These are phyloP conservation scores for Oryzias sinensis DNA, from an alignment of 2,797 vertebrate species.

Conservation along the genomic window DNA sequence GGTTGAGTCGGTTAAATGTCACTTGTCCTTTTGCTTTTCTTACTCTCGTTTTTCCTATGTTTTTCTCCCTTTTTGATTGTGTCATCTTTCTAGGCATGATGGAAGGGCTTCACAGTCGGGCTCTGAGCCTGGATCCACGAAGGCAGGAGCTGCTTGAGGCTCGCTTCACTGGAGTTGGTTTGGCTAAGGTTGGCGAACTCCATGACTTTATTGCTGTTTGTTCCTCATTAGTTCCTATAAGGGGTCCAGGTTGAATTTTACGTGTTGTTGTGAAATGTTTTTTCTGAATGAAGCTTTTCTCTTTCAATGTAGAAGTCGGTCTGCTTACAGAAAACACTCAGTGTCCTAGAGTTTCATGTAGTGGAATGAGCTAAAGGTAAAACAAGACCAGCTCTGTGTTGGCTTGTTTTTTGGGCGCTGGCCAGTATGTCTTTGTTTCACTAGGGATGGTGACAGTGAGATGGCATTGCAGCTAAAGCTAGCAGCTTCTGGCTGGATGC, in stretches of 20 bases:
- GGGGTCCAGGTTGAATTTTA: too few relatives aligned
- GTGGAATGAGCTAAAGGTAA: conserved; percentile 47
- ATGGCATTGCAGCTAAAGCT: conserved; percentile 50
- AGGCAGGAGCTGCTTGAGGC: conserved; percentile 92
- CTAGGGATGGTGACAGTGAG: conserved; percentile 48
- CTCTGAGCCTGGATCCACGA: conserved; percentile 86
- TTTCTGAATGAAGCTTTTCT: too few relatives aligned
- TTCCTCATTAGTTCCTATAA: too few relatives aligned
- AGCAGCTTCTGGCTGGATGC: conserved; percentile 28
- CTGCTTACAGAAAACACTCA: conserved; percentile 13
- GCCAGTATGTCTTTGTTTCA: conserved; percentile 59
- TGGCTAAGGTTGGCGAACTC: conserved; percentile 81
- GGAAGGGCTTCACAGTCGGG: conserved; percentile 89
- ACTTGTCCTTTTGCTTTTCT: background rate
- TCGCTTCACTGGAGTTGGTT: conserved; percentile 89
- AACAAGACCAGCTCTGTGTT: conserved; percentile 60
- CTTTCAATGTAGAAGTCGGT: conserved; percentile 13
- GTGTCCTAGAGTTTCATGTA: conserved; percentile 40
- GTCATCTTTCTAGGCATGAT: conserved; percentile 83
- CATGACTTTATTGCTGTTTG: too few relatives aligned
- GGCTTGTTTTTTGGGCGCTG: conserved; percentile 43
- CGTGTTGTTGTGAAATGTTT: too few relatives aligned
- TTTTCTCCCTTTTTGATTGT: conserved; percentile 28
- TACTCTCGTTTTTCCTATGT: background rate
- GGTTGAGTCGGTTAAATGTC: too few relatives aligned